Conservation (phyloP, 2,113 vertebrate species). For the Columbina picui region DNA sequence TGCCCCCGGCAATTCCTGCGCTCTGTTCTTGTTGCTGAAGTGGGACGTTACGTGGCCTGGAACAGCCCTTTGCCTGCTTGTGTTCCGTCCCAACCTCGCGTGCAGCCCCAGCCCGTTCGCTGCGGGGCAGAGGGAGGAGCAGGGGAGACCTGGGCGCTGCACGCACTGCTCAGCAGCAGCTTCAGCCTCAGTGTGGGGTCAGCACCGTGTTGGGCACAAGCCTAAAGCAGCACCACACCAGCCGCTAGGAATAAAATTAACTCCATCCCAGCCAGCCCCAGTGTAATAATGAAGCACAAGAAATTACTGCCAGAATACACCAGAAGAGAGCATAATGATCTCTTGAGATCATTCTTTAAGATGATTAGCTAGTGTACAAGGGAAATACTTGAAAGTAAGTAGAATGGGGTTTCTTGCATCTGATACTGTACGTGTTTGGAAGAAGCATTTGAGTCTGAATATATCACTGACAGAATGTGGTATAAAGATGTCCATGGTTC, state of each 20-base stretch:
- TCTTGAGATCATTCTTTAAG: not conserved
- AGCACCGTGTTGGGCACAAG: not conserved
- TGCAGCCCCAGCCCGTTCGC: not conserved
- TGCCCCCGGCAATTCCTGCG: not conserved
- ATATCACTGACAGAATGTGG: not conserved
- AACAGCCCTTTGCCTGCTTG: not conserved
- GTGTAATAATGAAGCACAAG: not conserved
- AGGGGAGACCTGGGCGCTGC: not conserved
- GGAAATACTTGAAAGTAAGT: not conserved
- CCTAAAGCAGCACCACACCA: not conserved
- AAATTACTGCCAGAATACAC: not conserved
- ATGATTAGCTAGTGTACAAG: not conserved
- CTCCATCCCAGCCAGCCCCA: too few species aligned
- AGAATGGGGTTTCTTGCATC: not conserved
- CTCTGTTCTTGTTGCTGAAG: not conserved
- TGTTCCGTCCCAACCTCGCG: not conserved
- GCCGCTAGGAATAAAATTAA: not conserved
- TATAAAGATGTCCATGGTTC: not conserved
- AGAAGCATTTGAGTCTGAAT: not conserved
- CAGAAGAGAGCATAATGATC: not conserved
- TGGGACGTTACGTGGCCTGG: not conserved
- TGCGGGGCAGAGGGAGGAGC: not conserved
- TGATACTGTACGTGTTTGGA: not conserved
- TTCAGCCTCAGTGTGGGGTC: too few species aligned
- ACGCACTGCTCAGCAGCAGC: not conserved